Evolutionary conservation across 2,113 vertebrate genomes (phyloP), one percentile per base, ranked within the genome.

Genomic region (Eublepharis macularius): DNA sequence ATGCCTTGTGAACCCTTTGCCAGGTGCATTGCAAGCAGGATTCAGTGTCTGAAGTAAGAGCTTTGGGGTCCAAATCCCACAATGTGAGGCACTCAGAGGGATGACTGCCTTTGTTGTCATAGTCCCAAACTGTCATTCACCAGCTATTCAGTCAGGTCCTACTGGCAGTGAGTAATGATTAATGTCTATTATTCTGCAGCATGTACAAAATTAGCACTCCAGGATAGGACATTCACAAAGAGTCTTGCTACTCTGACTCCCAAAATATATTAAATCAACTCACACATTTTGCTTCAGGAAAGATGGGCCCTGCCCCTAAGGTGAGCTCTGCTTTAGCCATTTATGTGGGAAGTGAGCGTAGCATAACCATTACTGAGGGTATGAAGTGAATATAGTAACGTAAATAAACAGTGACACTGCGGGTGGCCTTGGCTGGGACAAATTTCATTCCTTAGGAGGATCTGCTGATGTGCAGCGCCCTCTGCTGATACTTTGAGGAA

Each of bases 401-500:
- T 32, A n/a, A n/a, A n/a, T n/a, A n/a, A n/a, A 47, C 43, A 47
- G 26, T 24, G n/a, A 29, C 6, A 45, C 39, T 9, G 6, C 17
- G 34, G 24, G 24, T 19, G 19, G 43, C 4, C 11, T 36, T 12
- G 45, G 2, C 43, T 75, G 54, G 49, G 34, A 77, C 32, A 82
- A 14, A 0, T 68, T 80, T 54, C 0, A 0, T 45, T 0, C 0
- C 87, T 9, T 9, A 80, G 14, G 39, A 39, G 7, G 13, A 76
- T 80, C 70, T 74, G 43, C 81, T 79, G 41, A 34, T 34, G 24
- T 70, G 54, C 69, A 83, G 76, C 76, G 10, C 57, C 86, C 75
- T 69, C 81, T 87, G 69, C 76, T 66, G 81, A 21, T 21, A 75
- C 11, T 68, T 43, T 54, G 39, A 29, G 75, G 54, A 63, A 79